Evolutionary conservation across 2,113 vertebrate genomes (phyloP).

Genomic region (Genyomyrus donnyi): DNA sequence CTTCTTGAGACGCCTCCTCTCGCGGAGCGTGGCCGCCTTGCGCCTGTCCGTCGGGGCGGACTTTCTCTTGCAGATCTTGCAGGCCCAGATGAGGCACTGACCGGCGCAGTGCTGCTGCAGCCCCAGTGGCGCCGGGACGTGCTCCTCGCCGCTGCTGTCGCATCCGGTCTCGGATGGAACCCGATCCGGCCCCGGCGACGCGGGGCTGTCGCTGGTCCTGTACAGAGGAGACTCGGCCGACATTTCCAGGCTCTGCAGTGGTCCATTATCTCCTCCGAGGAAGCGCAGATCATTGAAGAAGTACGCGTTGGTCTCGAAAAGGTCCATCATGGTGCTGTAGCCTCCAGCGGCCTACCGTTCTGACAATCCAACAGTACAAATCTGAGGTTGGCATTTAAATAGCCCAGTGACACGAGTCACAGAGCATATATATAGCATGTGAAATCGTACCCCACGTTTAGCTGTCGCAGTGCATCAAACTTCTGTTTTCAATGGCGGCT

Average conservation of each 20-base stretch:
- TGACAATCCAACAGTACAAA: slow-evolving; percentile 56
- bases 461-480: slow-evolving; percentile 79
- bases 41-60: slow-evolving; percentile 85
- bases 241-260: slow-evolving; percentile 82
- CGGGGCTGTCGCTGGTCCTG: slow-evolving; percentile 72
- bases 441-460: slow-evolving; percentile 92
- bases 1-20: slow-evolving; percentile 88
- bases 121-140: slow-evolving; percentile 85
- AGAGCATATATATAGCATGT: slow-evolving; percentile 92
- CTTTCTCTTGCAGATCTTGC: slow-evolving; percentile 91
- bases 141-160: slow-evolving; percentile 87
- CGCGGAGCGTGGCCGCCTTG: slow-evolving; percentile 89
- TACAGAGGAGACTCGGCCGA: slow-evolving; percentile 83
- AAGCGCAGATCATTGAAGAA: slow-evolving; percentile 80
- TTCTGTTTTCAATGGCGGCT: slow-evolving; percentile 61
- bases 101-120: slow-evolving; percentile 84
- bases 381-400: slow-evolving; percentile 88
- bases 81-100: slow-evolving; percentile 95
- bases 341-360: slow-evolving; percentile 47
- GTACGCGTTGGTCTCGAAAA: slow-evolving; percentile 96
- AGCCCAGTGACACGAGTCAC: slow-evolving; percentile 86
- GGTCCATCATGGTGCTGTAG: slow-evolving; percentile 95
- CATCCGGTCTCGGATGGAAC: slow-evolving; percentile 74
- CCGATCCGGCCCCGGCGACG: slow-evolving; percentile 77
- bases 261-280: slow-evolving; percentile 82